Evolutionary conservation across 1,140 invertebrate species (phyloP).

Genomic region (Amyelois transitella): DNA sequence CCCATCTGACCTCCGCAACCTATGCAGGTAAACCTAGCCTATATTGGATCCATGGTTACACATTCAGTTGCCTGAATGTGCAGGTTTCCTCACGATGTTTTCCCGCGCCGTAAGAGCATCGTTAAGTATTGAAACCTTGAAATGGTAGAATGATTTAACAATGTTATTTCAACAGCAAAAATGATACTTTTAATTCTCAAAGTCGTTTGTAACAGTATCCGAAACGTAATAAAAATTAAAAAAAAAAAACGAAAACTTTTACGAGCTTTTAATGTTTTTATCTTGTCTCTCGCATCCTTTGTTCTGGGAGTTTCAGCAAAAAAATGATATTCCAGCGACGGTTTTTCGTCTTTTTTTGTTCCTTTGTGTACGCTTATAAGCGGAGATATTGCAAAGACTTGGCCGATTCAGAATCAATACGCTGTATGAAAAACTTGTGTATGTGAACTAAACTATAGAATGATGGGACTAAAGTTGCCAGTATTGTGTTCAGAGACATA

Average conservation of each 20-base stretch:
- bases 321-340: conserved; percentile 1
- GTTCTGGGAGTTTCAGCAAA: not conserved
- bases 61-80: too few species aligned
- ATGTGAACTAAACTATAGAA: too few species aligned
- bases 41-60: too few species aligned
- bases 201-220: not conserved
- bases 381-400: not conserved
- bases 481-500: too few species aligned
- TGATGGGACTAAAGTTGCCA: too few species aligned
- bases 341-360: not conserved
- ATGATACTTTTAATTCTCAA: not conserved
- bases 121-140: too few species aligned
- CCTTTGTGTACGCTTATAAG: not conserved
- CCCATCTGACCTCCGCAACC: too few species aligned
- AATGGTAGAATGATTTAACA: too few species aligned
- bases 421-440: conserved; percentile 3
- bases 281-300: conserved; percentile 3
- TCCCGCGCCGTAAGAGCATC: too few species aligned
- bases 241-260: conserved; percentile 5
- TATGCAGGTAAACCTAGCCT: too few species aligned
- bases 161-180: not conserved
- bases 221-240: not conserved
- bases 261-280: conserved; percentile 8
- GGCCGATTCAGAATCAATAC: not conserved
- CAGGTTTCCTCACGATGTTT: too few species aligned